Evolutionary conservation across 2,888 invertebrate species (phyloP), one percentile per base, ranked within the genome.

Genomic region (Athetis lepigone): DNA sequence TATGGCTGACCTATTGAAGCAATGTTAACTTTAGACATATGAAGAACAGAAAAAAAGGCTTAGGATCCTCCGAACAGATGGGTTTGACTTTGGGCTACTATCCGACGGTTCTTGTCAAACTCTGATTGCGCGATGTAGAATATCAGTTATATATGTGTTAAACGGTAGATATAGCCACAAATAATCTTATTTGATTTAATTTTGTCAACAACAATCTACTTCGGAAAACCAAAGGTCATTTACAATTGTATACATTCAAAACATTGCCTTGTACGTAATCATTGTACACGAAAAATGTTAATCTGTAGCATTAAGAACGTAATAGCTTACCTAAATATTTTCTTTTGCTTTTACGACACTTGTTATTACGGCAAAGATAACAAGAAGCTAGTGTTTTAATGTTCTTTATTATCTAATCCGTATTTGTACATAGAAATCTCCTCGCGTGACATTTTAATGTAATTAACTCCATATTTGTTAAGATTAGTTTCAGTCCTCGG

Each of bases 301-400:
- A 73, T 70, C 62, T 45, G 55, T 52, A 47, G 59, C 47, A 49
- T 21, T 65, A 68, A 42, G 33, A 5, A 72, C 62, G 50, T 70
- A 67, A 65, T 59, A 59, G 61, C 75, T 52, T 79, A 46, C 70
- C 23, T 67, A 77, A 75, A 79, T 67, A 73, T 80, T 73, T 75
- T 77, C 59, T 58, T 68, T 68, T 29, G 45, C 18, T 42, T 71
- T 68, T 70, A 79, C 39, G 51, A 49, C 57, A 11, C 9, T 51
- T 37, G 61, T 76, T 74, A 75, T 69, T 56, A 61, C 49, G 45
- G 45, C 51, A 67, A 57, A 72, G 79, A 77, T 79, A 78, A 76
- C 66, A 76, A 65, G 61, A 39, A 73, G 70, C 66, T 25, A 37
- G 47, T 73, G 74, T 75, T 76, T 60, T 70, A 54, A 70, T 58